A percentile compares a stretch with the other conserved stretches of the same genome.
These are phyloP conservation scores for Poecilobothrus nobilitatus DNA, from an alignment of 2,888 invertebrate genomes.

Conservation along the genomic window DNA sequence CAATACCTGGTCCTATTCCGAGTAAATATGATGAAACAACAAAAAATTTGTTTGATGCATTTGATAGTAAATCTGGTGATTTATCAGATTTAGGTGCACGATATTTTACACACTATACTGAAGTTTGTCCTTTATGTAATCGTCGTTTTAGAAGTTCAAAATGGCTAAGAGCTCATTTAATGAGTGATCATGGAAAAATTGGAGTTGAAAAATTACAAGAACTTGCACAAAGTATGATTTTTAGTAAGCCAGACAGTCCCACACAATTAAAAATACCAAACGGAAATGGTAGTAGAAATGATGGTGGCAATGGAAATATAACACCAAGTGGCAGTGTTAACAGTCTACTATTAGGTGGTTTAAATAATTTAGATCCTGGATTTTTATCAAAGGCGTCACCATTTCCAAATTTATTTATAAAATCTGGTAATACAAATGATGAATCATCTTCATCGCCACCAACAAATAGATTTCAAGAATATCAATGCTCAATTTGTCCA, in stretches of 20 bases:
- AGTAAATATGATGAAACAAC: constrained; percentile 9
- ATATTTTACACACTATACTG: constrained; percentile 60
- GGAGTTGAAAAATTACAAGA: constrained; percentile 42
- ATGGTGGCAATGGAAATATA: constrained; percentile 25
- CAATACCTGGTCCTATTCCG: constrained; percentile 32
- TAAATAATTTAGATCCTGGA: constrained; percentile 28
- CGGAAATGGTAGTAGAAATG: constrained; percentile 26
- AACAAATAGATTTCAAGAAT: constrained; percentile 54
- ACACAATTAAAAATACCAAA: constrained; percentile 41
- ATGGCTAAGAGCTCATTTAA: constrained; percentile 77
- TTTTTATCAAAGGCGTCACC: constrained; percentile 39
- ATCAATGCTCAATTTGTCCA: constrained; percentile 82
- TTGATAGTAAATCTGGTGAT: constrained; percentile 23
- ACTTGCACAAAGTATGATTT: constrained; percentile 33
- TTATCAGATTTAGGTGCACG: constrained; percentile 52
- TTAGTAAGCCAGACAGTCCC: constrained; percentile 39
- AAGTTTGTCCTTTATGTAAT: constrained; percentile 77
- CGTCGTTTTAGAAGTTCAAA: constrained; percentile 80
- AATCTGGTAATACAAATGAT: constrained; percentile 27
- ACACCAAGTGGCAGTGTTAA: constrained; percentile 13
- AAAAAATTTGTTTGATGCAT: constrained; percentile 35
- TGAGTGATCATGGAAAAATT: constrained; percentile 72
- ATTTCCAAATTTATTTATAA: constrained; percentile 24
- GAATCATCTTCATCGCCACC: constrained; percentile 24
- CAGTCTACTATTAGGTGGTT: constrained; percentile 12